phyloP scores from a whole-genome alignment of 1,140 invertebrate genomes.

The Steinernema khuongi region DNA sequence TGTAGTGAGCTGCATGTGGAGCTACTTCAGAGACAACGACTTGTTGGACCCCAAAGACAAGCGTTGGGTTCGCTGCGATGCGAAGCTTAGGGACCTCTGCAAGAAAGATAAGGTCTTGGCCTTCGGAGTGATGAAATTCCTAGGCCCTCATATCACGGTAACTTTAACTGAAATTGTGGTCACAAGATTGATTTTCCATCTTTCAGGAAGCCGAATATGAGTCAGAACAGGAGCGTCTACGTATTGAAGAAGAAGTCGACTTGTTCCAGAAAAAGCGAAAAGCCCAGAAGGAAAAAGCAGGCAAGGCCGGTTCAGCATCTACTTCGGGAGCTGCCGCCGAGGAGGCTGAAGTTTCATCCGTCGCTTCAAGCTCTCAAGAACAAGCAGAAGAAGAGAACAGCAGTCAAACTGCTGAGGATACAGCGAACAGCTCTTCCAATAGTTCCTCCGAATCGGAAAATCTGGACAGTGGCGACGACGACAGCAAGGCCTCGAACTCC shows the following conservation, averaged over 20 bases:
- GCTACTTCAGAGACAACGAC: background rate
- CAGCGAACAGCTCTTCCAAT: background rate
- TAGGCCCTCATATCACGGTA: background rate
- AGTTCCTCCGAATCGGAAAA: background rate
- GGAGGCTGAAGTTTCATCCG: background rate
- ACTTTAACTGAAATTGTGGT: background rate
- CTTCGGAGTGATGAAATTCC: background rate
- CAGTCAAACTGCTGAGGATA: background rate
- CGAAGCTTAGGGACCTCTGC: background rate
- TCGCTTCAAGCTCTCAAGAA: background rate
- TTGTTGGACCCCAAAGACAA: constrained; percentile 2
- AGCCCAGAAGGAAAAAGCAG: background rate
- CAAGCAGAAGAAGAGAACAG: background rate
- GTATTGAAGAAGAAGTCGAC: background rate
- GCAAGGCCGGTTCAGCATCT: background rate
- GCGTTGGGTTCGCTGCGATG: background rate
- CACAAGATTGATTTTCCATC: background rate
- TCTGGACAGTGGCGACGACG: background rate
- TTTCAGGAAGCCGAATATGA: background rate
- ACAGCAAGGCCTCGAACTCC: background rate
- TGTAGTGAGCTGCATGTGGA: constrained; percentile 8
- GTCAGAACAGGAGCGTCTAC: background rate
- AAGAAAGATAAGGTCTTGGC: background rate
- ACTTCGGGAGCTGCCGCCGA: background rate
- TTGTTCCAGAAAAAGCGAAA: background rate